These are phyloP conservation scores for Python bivittatus DNA, from an alignment of 2,113 vertebrate species.

Conservation along the genomic window DNA sequence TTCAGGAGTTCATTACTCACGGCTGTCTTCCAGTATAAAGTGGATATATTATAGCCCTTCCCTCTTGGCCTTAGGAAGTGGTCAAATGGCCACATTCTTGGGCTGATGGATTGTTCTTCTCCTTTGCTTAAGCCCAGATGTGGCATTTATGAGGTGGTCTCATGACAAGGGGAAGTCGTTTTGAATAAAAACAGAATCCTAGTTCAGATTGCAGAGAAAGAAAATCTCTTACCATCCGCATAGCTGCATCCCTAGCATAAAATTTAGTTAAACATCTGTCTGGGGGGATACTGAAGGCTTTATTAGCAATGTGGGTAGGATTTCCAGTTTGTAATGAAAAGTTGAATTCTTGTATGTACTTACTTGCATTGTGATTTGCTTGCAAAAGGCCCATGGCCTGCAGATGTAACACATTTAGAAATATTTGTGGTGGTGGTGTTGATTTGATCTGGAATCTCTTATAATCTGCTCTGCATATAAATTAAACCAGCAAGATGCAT, in stretches of 20 bases:
- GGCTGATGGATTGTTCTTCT: constrained; percentile 73
- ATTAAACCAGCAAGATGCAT: constrained; percentile 45
- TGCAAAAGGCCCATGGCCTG: constrained; percentile 22
- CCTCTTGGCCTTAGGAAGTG: constrained; percentile 73
- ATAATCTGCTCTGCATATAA: constrained; percentile 63
- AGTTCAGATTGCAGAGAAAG: constrained; percentile 59
- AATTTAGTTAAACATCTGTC: constrained; percentile 52
- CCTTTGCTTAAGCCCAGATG: constrained; percentile 68
- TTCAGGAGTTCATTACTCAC: constrained; percentile 54
- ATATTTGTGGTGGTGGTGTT: constrained; percentile 47
- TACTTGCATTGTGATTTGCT: background rate
- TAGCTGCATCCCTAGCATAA: constrained; percentile 30
- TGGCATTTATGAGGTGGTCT: constrained; percentile 75
- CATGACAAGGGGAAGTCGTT: constrained; percentile 71
- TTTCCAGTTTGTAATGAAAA: constrained; percentile 13
- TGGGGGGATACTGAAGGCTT: constrained; percentile 22
- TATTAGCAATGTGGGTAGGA: background rate
- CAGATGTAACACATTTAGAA: constrained; percentile 46
- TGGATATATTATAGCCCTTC: constrained; percentile 75
- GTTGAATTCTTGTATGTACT: background rate
- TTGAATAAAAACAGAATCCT: constrained; percentile 71
- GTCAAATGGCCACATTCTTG: constrained; percentile 77
- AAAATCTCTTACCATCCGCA: constrained; percentile 50
- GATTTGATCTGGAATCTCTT: constrained; percentile 63
- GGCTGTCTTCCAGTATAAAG: constrained; percentile 67